Conservation (phyloP, 1,140 invertebrate species). For the Drosophila mauritiana region DNA sequence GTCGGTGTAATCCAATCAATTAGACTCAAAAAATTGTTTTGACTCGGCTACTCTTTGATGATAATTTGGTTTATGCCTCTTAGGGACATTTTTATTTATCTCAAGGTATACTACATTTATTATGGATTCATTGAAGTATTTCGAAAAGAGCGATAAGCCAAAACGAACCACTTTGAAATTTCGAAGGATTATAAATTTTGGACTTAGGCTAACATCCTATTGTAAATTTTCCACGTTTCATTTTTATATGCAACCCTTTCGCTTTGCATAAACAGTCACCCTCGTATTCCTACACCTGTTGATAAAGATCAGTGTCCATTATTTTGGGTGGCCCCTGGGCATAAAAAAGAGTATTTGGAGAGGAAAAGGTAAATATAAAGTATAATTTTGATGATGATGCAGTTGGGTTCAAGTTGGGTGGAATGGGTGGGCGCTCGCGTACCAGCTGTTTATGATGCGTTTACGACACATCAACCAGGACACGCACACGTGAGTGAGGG, state of each 20-base stretch:
- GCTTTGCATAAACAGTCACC: background rate
- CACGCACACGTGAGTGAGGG: slow-evolving; percentile 45
- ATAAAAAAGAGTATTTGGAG: slow-evolving; percentile 14
- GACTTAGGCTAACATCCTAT: background rate
- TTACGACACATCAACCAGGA: slow-evolving; percentile 66
- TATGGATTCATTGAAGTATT: background rate
- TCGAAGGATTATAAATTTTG: background rate
- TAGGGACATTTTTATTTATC: too few species aligned
- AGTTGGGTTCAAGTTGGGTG: background rate
- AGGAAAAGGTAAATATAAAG: slow-evolving; percentile 29
- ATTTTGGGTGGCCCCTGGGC: slow-evolving; percentile 11
- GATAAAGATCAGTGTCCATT: slow-evolving; percentile 25
- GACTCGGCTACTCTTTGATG: too few species aligned
- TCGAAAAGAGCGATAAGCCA: background rate
- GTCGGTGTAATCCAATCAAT: background rate
- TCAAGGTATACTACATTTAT: too few species aligned
- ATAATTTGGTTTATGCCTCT: background rate
- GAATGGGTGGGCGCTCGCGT: background rate
- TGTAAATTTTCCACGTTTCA: background rate
- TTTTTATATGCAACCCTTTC: background rate
- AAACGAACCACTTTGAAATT: background rate
- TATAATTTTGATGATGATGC: slow-evolving; percentile 47
- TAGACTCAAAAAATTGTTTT: background rate
- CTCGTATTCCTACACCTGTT: slow-evolving; percentile 14
- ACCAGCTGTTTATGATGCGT: slow-evolving; percentile 72